phyloP scores from a whole-genome alignment of 2,888 invertebrate genomes.

The Chymomyza procnemis region DNA sequence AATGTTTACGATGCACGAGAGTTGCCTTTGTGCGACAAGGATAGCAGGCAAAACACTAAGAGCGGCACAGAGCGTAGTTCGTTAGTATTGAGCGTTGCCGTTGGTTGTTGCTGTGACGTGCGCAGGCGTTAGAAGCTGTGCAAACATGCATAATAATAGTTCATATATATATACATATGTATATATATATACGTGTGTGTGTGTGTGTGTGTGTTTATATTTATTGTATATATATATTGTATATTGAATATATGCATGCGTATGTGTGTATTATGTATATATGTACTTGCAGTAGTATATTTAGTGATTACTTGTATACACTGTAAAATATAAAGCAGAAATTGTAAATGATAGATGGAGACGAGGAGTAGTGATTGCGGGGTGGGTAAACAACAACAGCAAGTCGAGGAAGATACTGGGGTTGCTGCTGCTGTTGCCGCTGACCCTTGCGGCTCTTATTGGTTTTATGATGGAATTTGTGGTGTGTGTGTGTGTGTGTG shows the following conservation, averaged over 20 bases:
- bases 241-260: neutral
- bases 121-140: conserved; percentile 52
- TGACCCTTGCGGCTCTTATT: conserved; percentile 23
- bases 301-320: neutral
- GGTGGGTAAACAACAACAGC: conserved; percentile 18
- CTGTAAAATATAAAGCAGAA: conserved; percentile 29
- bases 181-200: neutral
- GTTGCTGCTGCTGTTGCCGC: neutral
- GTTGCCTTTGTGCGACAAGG: conserved; percentile 59
- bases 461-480: conserved; percentile 18
- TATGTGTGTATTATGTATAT: too few relatives aligned
- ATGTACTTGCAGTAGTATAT: too few relatives aligned
- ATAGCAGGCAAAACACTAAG: conserved; percentile 28
- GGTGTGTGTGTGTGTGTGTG: conserved; percentile 37
- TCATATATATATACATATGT: neutral
- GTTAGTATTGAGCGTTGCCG: conserved; percentile 22
- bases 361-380: conserved; percentile 28
- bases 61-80: conserved; percentile 2
- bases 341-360: conserved; percentile 45
- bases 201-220: too few relatives aligned
- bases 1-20: conserved; percentile 23
- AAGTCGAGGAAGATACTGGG: conserved; percentile 29
- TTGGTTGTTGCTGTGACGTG: conserved; percentile 8
- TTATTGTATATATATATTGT: neutral
- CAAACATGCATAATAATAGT: conserved; percentile 50